Base-by-base conservation (phyloP, 2,797 vertebrate genomes). In the Luscinia luscinia region DNA sequence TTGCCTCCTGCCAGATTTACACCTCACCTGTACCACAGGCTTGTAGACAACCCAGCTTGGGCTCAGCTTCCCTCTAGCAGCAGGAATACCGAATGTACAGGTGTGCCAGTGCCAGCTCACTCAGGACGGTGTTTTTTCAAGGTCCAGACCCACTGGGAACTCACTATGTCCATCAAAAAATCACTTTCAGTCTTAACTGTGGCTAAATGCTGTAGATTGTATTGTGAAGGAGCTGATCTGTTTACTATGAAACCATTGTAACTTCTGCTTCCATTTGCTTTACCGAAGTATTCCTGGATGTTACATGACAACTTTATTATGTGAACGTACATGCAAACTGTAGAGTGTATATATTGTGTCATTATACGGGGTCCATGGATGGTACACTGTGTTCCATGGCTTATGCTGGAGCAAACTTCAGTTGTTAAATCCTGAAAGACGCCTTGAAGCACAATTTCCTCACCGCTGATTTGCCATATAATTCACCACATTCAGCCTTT, bases 131-230 rank as follows among this genome's bases (percentile, higher is more conserved):
- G 92, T 87, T 93, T 89, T 73, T 70, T 87, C 66, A 69, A 95
- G 68, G 90, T 93, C 74, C 90, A 95, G 87, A 84, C 80, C 82
- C 18, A 48, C 96, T 94, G 89, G 94, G 96, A 95, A 96, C 87
- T 91, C 94, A 66, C 94, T 95, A 82, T 73, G 93, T 94, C 13
- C 75, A 92, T 94, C 89, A 62, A 90, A 94, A 94, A 62, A 72
- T 98, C 97, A 98, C 97, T 96, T 81, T 81, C 94, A 97, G 97
- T 99, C 98, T 99, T 99, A 98, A 97, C 84, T 34, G 41, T 79
- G 92, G 93, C 87, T 97, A 96, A 93, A 89, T 96, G 96, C 96
- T 97, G 94, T 94, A 96, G 97, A 96, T 87, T 96, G 91, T 94
- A 78, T 97, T 87, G 84, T 97, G 90, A 97, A 97, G 95, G 94